Evolutionary conservation across 2,797 vertebrate genomes (phyloP), one percentile per base, ranked within the genome.

Genomic region (Gymnocypris eckloni): DNA sequence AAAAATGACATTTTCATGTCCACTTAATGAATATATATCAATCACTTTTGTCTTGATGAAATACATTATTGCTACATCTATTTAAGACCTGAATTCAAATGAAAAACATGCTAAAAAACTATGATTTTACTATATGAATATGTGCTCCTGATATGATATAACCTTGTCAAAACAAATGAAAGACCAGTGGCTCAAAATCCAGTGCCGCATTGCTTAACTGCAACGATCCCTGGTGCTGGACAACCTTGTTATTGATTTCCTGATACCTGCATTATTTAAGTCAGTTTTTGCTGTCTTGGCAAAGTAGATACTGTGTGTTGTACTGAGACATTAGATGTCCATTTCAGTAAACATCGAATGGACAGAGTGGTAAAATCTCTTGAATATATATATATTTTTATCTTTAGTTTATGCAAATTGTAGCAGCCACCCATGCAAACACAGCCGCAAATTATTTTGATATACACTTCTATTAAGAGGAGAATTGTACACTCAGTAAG

Each of bases 251-350:
- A 79, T 84, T 82, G 77, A 79, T 73, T 86, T 52, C 16, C 20
- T 81, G 64, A 80, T 37, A 67, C 81, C 79, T 94, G 91, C 91
- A 93, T 95, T 93, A 95, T 95, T 95, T 91, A 93, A 89, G 89
- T 92, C 67, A 73, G 22, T 61, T 70, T 87, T 59, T 85, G 86
- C 67, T 85, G 66, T 39, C 79, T 76, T 73, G 80, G 39, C 54
- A 87, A 77, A 59, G 18, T 80, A 22, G 15, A 76, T 64, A 48
- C 56, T 16, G 64, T 79, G 66, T 79, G 25, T 8, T 33, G 52
- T 61, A 64, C 52, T 79, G 52, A 85, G 50, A 79, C 25, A 71
- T 79, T n/a, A 71, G n/a, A 73, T 73, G 69, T 75, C 69, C 59
- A 52, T 37, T 71, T 43, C 76, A 85, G 28, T 67, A 75, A 12